Conservation (phyloP, 2,797 vertebrate species). For the Chloroceryle inda region DNA sequence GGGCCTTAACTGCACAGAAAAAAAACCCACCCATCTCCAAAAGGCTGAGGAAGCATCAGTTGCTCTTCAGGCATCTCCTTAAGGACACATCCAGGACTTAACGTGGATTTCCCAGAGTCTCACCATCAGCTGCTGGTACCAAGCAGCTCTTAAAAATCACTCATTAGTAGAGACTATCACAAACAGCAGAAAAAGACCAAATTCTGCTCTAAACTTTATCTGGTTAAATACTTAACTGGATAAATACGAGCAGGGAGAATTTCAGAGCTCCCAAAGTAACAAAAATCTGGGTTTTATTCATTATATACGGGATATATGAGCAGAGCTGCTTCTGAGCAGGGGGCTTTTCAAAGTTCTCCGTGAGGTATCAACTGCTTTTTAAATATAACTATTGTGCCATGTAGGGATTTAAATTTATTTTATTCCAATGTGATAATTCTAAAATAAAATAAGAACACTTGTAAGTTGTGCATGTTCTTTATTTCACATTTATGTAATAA, state of each 20-base stretch:
- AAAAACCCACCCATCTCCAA: accelerated
- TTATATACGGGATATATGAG: conserved; percentile 4
- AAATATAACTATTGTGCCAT: conserved; percentile 3
- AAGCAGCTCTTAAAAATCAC: background rate
- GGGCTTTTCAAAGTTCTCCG: conserved; percentile 35
- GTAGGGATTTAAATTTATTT: conserved; percentile 26
- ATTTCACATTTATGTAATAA: background rate
- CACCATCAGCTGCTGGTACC: background rate
- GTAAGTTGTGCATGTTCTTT: background rate
- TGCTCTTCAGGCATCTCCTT: background rate
- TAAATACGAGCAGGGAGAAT: background rate
- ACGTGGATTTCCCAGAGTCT: background rate
- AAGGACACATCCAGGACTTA: background rate
- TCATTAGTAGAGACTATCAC: background rate
- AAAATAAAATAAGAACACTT: conserved; percentile 17
- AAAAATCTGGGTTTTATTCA: conserved; percentile 32
- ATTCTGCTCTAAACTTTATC: background rate
- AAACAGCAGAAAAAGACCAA: background rate
- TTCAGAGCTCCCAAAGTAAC: conserved; percentile 32
- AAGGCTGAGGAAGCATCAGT: background rate
- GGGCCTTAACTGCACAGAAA: background rate
- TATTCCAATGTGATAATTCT: conserved; percentile 50
- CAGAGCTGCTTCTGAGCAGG: conserved; percentile 43
- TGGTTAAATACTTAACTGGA: background rate
- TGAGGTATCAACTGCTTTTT: background rate